These are phyloP conservation scores for Micromesistius poutassou DNA, from an alignment of 2,797 vertebrate species.

Conservation along the genomic window DNA sequence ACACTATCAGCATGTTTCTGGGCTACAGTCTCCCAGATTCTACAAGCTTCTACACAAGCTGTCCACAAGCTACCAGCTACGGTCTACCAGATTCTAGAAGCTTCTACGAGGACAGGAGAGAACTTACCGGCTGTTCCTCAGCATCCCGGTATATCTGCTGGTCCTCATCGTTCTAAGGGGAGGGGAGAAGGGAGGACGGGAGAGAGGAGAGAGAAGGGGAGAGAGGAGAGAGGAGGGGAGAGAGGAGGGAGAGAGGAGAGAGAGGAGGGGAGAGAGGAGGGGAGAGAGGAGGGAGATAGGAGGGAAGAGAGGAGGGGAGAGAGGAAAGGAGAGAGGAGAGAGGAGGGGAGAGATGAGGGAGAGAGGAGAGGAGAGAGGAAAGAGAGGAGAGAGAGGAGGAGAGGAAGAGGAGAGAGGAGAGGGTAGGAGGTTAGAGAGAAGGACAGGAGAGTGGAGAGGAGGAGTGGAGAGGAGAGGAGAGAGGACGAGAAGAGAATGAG, in stretches of 20 bases:
- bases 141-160: not conserved
- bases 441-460: not conserved
- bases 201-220: not conserved
- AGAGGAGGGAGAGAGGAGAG: too few relatives aligned
- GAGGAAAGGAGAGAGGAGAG: too few relatives aligned
- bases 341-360: not conserved
- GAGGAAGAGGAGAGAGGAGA: not conserved
- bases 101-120: not conserved
- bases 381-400: not conserved
- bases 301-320: too few relatives aligned
- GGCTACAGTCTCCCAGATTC: too few relatives aligned
- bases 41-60: not conserved
- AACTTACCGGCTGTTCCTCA: not conserved
- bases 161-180: not conserved
- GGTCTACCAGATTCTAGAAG: not conserved
- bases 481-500: too few relatives aligned
- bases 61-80: not conserved
- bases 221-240: not conserved
- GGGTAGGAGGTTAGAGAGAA: not conserved
- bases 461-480: not conserved
- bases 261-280: too few relatives aligned
- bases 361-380: not conserved
- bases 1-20: too few relatives aligned
- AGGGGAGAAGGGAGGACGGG: not conserved
- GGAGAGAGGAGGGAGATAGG: not conserved